Evolutionary conservation across 2,888 invertebrate species (phyloP).

Genomic region (Zootermopsis nevadensis): DNA sequence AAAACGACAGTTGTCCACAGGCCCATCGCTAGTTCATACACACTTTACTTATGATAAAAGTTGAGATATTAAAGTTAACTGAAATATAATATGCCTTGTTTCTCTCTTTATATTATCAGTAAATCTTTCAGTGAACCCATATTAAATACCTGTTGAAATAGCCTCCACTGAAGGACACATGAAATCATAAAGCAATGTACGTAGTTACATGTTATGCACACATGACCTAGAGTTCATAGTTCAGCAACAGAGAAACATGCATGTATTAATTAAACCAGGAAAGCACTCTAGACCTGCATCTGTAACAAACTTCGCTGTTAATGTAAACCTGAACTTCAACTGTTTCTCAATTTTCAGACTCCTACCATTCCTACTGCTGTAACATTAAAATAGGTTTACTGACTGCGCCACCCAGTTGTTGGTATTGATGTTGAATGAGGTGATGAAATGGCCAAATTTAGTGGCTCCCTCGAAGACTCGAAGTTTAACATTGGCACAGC

Average conservation of each 20-base stretch:
- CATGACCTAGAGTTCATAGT: background rate
- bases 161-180: no score
- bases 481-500: constrained; percentile 90
- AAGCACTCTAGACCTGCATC: background rate
- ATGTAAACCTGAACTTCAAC: constrained; percentile 5
- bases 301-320: background rate
- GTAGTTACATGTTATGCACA: background rate
- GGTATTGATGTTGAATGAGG: constrained; percentile 95
- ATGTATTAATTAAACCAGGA: background rate
- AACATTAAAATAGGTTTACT: constrained; percentile 56
- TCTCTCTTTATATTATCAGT: no score
- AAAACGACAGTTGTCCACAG: no score
- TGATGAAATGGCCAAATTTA: constrained; percentile 87
- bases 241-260: background rate
- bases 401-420: constrained; percentile 92
- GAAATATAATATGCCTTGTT: no score
- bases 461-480: constrained; percentile 83
- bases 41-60: no score
- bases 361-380: constrained; percentile 31
- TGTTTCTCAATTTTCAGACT: constrained; percentile 6
- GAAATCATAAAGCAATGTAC: no score
- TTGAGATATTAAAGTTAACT: no score
- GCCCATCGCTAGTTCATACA: no score
- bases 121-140: no score
- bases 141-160: no score